Conservation (phyloP, 1,140 invertebrate species). For the Nephotettix cincticeps region DNA sequence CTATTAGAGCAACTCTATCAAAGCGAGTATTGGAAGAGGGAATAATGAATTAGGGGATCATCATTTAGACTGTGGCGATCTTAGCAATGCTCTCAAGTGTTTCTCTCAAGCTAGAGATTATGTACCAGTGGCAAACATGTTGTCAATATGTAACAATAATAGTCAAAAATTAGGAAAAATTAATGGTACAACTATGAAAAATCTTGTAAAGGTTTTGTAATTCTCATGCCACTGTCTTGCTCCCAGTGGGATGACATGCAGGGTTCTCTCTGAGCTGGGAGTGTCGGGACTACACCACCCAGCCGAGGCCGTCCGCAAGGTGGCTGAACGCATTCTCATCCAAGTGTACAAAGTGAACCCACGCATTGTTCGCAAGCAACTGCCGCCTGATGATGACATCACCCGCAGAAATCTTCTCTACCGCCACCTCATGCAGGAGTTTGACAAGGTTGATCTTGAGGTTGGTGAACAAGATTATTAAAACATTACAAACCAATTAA, state of each 20-base stretch:
- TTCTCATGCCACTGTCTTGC: too few relatives aligned
- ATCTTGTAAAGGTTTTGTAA: too few relatives aligned
- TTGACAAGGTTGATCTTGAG: conserved; percentile 86
- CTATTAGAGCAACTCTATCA: conserved; percentile 98
- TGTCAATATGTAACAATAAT: conserved; percentile 98
- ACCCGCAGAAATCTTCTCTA: conserved; percentile 87
- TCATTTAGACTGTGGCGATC: conserved; percentile 95
- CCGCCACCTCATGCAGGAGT: conserved; percentile 88
- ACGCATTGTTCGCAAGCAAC: conserved; percentile 77
- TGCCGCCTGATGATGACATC: conserved; percentile 89
- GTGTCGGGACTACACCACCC: conserved; percentile 85
- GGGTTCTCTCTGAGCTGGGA: conserved; percentile 82
- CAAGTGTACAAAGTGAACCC: conserved; percentile 81
- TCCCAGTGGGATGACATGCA: conserved; percentile 77
- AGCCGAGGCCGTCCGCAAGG: conserved; percentile 83
- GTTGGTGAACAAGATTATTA: conserved; percentile 47
- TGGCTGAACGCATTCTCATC: conserved; percentile 79
- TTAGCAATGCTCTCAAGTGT: conserved; percentile 97
- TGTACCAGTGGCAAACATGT: conserved; percentile 98
- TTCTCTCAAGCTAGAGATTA: conserved; percentile 97
- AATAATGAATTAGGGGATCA: conserved; percentile 95
- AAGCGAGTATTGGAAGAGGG: conserved; percentile 89
- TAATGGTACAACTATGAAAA: too few relatives aligned
- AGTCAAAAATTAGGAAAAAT: too few relatives aligned
- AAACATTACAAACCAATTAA: too few relatives aligned